phyloP scores from a whole-genome alignment of 2,797 vertebrate genomes.

The Phoeniculus purpureus region DNA sequence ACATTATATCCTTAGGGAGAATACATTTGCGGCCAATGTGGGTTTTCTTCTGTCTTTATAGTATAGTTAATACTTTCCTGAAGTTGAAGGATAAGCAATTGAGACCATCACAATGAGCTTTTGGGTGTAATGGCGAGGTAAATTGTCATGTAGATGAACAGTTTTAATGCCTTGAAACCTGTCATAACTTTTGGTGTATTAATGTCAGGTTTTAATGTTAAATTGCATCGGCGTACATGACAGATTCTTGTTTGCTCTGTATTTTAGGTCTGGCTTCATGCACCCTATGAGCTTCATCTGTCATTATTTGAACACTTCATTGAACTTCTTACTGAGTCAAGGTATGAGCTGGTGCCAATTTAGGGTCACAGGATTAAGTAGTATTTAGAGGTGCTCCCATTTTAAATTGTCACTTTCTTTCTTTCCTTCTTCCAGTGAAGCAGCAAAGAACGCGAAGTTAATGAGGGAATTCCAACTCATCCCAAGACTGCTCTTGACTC shows the following conservation, averaged over 20 bases:
- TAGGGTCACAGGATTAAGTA: not conserved
- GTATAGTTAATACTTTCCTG: not conserved
- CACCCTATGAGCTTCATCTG: constrained; percentile 96
- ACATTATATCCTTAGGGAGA: not conserved
- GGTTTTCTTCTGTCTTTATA: not conserved
- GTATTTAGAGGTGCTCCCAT: not conserved
- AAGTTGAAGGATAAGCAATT: not conserved
- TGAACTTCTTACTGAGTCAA: constrained; percentile 97
- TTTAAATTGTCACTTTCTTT: not conserved
- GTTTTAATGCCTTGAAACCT: not conserved
- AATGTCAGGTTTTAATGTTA: not conserved
- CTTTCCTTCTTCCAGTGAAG: constrained; percentile 84
- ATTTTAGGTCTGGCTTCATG: constrained; percentile 96
- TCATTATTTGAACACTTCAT: constrained; percentile 98
- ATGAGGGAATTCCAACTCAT: constrained; percentile 97
- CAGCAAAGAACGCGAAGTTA: constrained; percentile 93
- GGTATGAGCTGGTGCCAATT: constrained; percentile 73
- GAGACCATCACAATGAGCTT: not conserved
- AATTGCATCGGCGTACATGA: not conserved
- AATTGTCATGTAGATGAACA: not conserved
- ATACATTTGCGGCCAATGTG: not conserved
- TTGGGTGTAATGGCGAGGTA: not conserved
- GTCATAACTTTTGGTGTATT: not conserved
- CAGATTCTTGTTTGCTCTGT: not conserved
- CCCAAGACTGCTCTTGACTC: constrained; percentile 91